Conservation (phyloP, 2,113 vertebrate genomes). For the Bungarus multicinctus region DNA sequence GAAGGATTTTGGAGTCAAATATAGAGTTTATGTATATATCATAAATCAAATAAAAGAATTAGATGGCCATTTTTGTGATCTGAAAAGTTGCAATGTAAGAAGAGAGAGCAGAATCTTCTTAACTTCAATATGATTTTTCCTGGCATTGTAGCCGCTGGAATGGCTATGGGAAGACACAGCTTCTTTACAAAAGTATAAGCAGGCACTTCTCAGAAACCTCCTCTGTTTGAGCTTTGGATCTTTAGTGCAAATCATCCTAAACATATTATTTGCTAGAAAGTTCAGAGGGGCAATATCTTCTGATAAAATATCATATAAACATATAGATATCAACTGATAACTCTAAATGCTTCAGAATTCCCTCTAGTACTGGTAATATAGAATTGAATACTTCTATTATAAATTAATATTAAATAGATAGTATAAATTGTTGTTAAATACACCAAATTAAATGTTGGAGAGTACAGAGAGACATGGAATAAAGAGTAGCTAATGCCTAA, state of each 20-base stretch:
- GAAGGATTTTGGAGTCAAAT: background rate
- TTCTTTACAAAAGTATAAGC: background rate
- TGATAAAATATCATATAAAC: background rate
- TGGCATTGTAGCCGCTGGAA: background rate
- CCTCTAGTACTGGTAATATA: background rate
- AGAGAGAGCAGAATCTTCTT: background rate
- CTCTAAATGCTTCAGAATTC: background rate
- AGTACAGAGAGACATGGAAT: background rate
- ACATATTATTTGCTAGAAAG: background rate
- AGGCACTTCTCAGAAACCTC: background rate
- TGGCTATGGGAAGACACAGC: background rate
- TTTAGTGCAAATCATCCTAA: background rate
- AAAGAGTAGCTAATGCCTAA: background rate
- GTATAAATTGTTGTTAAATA: background rate
- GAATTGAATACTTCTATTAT: background rate
- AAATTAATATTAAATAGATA: background rate
- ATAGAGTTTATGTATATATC: background rate
- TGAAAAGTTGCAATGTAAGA: background rate
- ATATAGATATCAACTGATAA: background rate
- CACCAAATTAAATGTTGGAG: background rate
- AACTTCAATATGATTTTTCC: background rate
- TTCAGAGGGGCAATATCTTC: background rate
- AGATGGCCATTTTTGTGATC: background rate
- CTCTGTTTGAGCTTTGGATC: background rate
- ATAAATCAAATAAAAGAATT: background rate